Percentiles rank a stretch among this genome's conserved stretches.
Evolutionary conservation across 2,113 vertebrate species (phyloP).

Genomic region (Ursus arctos): DNA sequence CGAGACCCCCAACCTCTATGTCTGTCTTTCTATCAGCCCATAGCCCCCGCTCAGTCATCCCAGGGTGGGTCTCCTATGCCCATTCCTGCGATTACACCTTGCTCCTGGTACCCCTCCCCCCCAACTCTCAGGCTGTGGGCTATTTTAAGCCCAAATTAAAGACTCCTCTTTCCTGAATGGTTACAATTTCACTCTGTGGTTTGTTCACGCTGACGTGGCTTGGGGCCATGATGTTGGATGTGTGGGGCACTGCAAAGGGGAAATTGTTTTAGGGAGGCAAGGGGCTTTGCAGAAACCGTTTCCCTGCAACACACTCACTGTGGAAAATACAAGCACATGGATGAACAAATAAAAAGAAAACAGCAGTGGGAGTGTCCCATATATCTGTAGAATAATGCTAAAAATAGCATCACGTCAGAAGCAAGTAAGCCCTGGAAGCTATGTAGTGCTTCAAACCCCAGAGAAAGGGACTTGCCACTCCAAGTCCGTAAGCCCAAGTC

Average conservation of each 20-base stretch:
- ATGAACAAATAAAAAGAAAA: slow-evolving; percentile 32
- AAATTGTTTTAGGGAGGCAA: slow-evolving; percentile 12
- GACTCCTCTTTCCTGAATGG: slow-evolving; percentile 25
- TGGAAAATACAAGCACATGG: slow-evolving; percentile 32
- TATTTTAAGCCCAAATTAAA: slow-evolving; percentile 75
- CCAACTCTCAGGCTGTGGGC: slow-evolving; percentile 38
- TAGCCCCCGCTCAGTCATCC: neutral
- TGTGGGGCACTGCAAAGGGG: rapidly evolving
- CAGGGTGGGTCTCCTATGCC: neutral
- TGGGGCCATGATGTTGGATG: neutral
- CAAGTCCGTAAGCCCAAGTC: neutral
- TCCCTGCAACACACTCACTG: neutral
- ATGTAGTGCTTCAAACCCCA: neutral
- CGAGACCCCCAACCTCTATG: no score
- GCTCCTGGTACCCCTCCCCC: neutral
- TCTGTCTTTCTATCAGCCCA: neutral
- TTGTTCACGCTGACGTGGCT: slow-evolving; percentile 62
- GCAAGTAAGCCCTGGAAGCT: neutral
- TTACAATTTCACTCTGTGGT: slow-evolving; percentile 64
- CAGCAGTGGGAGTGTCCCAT: neutral
- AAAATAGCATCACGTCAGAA: slow-evolving; percentile 15
- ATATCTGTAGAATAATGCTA: neutral
- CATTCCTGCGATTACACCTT: slow-evolving; percentile 29
- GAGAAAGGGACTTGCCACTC: neutral
- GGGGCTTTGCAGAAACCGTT: neutral